Conservation (phyloP, 2,888 invertebrate species). For the Agonopterix alstromeriana region DNA sequence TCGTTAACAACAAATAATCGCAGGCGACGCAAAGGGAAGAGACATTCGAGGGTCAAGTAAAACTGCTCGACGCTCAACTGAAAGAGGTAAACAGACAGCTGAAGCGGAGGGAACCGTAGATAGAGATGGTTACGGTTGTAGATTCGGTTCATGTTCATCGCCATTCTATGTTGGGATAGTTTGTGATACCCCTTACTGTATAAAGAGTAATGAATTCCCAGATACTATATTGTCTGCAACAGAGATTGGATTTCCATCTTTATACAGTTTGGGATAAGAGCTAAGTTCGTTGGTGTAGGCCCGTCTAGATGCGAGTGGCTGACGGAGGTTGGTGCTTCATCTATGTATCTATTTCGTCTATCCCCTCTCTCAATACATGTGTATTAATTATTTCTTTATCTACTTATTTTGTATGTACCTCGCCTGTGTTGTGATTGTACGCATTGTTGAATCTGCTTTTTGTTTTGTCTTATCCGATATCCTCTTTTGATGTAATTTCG, state of each 20-base stretch:
- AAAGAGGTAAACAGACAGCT: slow-evolving; percentile 88
- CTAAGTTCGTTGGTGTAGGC: slow-evolving; percentile 59
- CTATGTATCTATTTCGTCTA: slow-evolving; percentile 53
- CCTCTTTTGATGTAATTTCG: not conserved
- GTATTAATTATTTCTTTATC: slow-evolving; percentile 52
- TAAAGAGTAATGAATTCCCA: slow-evolving; percentile 1
- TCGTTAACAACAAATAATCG: slow-evolving; percentile 68
- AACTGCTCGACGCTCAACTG: slow-evolving; percentile 91
- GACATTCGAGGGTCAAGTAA: slow-evolving; percentile 93
- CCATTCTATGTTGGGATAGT: slow-evolving; percentile 36
- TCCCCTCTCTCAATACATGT: slow-evolving; percentile 48
- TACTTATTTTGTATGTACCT: slow-evolving; percentile 44
- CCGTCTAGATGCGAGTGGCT: slow-evolving; percentile 46
- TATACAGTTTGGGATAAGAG: slow-evolving; percentile 19
- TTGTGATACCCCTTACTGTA: slow-evolving; percentile 5
- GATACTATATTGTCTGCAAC: not conserved
- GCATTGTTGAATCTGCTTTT: slow-evolving; percentile 20
- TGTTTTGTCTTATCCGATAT: not conserved
- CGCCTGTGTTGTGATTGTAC: slow-evolving; percentile 64
- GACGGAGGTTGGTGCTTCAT: slow-evolving; percentile 74
- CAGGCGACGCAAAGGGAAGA: slow-evolving; percentile 98
- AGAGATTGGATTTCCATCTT: not conserved
- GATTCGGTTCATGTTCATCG: slow-evolving; percentile 56
- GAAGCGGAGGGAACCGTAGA: slow-evolving; percentile 42
- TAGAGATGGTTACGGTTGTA: slow-evolving; percentile 66